A percentile compares a stretch with the other conserved stretches of the same genome.
Conservation (phyloP, 2,113 vertebrate genomes). For the Calidris pugnax region DNA sequence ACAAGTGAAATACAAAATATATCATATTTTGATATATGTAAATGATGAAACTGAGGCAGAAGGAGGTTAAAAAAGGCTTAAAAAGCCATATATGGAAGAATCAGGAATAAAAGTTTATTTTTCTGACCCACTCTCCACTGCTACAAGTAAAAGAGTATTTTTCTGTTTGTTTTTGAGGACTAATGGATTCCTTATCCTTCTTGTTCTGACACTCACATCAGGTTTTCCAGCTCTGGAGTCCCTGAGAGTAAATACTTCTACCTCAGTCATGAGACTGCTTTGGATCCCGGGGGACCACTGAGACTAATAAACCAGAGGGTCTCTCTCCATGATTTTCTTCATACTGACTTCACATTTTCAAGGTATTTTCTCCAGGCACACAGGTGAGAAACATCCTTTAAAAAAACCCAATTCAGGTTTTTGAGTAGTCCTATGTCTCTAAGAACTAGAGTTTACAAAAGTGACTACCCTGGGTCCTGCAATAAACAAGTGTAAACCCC, state of each 20-base stretch:
- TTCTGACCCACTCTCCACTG: background rate
- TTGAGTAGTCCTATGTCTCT: background rate
- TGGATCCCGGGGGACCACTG: background rate
- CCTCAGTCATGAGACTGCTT: background rate
- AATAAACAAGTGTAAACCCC: background rate
- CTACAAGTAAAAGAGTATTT: background rate
- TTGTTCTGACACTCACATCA: background rate
- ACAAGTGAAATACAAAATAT: too few species aligned
- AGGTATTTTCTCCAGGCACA: background rate
- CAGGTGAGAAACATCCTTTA: background rate
- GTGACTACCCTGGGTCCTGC: background rate
- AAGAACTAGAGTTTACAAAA: background rate
- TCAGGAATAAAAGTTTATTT: background rate
- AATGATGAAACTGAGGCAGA: background rate
- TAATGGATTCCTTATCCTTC: background rate
- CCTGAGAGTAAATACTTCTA: background rate
- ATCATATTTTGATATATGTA: background rate
- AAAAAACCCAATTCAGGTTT: background rate
- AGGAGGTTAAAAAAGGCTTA: background rate
- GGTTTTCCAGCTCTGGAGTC: background rate
- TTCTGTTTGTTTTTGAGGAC: background rate
- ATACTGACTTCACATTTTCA: background rate
- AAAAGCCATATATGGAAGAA: background rate
- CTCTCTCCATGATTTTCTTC: background rate
- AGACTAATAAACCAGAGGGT: background rate